These are phyloP conservation scores for Eulemur macaco DNA, from an alignment of 2,113 vertebrate genomes.

Conservation along the genomic window DNA sequence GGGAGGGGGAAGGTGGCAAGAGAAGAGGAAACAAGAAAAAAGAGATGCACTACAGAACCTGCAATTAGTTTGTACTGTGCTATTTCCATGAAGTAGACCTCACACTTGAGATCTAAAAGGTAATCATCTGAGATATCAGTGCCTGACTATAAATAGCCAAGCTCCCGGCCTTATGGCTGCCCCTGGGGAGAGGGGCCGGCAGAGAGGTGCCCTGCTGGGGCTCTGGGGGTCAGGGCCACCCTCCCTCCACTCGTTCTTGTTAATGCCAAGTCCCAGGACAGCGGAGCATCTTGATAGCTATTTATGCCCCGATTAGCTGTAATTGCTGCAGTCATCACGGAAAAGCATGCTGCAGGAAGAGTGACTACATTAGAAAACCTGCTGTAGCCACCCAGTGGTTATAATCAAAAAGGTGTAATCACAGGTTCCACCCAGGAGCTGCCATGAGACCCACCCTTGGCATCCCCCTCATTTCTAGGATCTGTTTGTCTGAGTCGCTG, in stretches of 20 bases:
- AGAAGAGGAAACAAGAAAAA: slow-evolving; percentile 2
- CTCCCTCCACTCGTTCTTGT: neutral
- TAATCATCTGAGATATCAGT: slow-evolving; percentile 55
- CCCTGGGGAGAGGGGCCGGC: neutral
- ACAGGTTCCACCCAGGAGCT: neutral
- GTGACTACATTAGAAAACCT: neutral
- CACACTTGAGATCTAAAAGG: slow-evolving; percentile 61
- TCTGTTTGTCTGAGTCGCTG: neutral
- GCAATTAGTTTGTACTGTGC: slow-evolving; percentile 59
- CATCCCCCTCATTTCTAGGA: neutral
- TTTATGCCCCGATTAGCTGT: neutral
- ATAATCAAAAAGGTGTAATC: slow-evolving; percentile 61
- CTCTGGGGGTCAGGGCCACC: neutral
- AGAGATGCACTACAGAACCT: neutral
- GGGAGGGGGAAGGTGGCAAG: neutral
- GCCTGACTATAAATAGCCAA: slow-evolving; percentile 55
- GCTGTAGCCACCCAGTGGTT: neutral
- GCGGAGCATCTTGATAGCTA: neutral
- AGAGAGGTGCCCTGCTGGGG: neutral
- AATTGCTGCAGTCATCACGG: slow-evolving; percentile 44
- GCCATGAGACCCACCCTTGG: neutral
- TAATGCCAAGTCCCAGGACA: neutral
- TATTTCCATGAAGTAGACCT: slow-evolving; percentile 70
- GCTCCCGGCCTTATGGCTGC: neutral
- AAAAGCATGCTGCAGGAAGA: slow-evolving; percentile 10